Evolutionary conservation across 2,113 vertebrate genomes (phyloP), one percentile per base, ranked within the genome.

Genomic region (Stegostoma tigrinum): DNA sequence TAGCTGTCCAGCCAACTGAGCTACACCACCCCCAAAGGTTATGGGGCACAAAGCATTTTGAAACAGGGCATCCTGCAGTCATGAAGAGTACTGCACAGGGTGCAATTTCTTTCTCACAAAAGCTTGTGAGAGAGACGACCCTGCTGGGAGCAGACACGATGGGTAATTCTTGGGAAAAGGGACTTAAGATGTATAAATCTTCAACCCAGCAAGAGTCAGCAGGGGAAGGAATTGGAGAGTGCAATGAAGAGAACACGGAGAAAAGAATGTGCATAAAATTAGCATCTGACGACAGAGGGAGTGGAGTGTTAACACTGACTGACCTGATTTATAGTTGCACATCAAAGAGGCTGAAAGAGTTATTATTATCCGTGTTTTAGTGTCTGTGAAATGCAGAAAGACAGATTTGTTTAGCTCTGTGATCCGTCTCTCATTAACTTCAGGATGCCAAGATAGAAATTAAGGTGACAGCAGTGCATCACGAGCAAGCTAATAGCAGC

Each of bases 401-500:
- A 61, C 48, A 34, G 10, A 61, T 90, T 61, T n/a, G 87, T 34
- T 34, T 55, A 90, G 52, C 6, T 52, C 52, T 61, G 52, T 14
- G 48, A 61, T 34, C 87, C 52, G 24, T 55, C 87, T 90, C 87
- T 61, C 52, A 34, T 61, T 52, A 90, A 48, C 24, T n/a, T 90
- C 87, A 90, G 87, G 52, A 61, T 34, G 86, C 27, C 27, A 55
- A 89, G 87, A 34, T 3, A n/a, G 52, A 90, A 66, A 91, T 91
- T 42, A 91, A 66, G 61, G 61, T 66, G 89, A 38, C 61, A 66
- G 61, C 14, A 55, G 14, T 5, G 61, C 64, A 93, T 66, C 55
- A 21, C 17, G 17, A 5, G 30, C 34, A 7, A 21, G 0, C 96
- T 95, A 96, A 96, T 55, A 93, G 96, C 91, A 96, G 86, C 61